phyloP scores from a whole-genome alignment of 2,888 invertebrate genomes.

The Tachina lurida region DNA sequence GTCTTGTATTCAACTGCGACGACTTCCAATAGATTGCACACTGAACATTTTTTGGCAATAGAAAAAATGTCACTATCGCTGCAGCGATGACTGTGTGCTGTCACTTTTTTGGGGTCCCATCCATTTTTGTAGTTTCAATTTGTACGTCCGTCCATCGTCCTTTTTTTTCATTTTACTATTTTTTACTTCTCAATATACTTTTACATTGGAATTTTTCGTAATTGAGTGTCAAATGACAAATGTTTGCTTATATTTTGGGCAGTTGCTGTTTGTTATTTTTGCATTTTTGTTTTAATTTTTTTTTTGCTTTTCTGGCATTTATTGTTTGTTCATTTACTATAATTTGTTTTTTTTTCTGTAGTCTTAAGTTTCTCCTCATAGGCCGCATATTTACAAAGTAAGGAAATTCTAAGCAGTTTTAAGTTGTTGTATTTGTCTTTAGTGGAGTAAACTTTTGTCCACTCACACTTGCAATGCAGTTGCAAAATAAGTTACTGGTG shows the following conservation, averaged over 20 bases:
- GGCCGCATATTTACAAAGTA: constrained; percentile 27
- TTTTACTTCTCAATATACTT: constrained; percentile 60
- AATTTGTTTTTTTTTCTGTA: constrained; percentile 19
- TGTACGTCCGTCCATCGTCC: constrained; percentile 53
- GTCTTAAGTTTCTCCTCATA: constrained; percentile 31
- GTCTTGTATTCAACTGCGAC: constrained; percentile 61
- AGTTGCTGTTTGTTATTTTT: constrained; percentile 45
- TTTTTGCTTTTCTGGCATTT: constrained; percentile 42
- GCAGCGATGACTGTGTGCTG: constrained; percentile 71
- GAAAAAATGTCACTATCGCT: constrained; percentile 70
- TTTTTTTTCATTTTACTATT: constrained; percentile 49
- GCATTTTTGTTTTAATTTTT: neutral
- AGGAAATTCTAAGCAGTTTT: constrained; percentile 15
- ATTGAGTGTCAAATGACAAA: constrained; percentile 70
- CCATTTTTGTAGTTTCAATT: constrained; percentile 60
- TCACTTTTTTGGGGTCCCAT: constrained; percentile 69
- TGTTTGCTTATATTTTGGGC: constrained; percentile 63
- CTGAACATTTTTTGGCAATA: constrained; percentile 70
- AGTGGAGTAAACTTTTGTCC: constrained; percentile 60
- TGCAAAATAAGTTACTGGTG: constrained; percentile 20
- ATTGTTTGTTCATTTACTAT: constrained; percentile 49
- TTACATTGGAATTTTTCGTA: constrained; percentile 67
- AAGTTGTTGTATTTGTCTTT: constrained; percentile 27
- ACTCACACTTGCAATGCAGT: constrained; percentile 56
- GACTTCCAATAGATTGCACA: constrained; percentile 70